Evolutionary conservation across 2,888 invertebrate species (phyloP), one percentile per base, ranked within the genome.

Genomic region (Aphodius granarius): DNA sequence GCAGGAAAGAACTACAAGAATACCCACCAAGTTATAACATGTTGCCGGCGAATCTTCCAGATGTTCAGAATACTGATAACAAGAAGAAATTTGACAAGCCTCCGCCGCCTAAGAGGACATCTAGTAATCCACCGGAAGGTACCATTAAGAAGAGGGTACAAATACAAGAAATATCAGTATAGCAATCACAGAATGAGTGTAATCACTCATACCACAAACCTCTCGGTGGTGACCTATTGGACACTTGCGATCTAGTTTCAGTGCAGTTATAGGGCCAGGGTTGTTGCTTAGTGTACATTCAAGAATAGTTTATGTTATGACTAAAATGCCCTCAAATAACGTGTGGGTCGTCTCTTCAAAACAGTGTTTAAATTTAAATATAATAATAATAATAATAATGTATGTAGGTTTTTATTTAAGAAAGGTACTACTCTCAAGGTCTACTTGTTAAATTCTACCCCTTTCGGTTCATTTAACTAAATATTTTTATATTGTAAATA

Each of bases 131-230:
- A 84, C 87, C 88, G 83, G 85, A 86, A 75, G 89, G 88, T 63
- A 91, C 92, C 21, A 89, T 93, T 81, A 94, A 94, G 87, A 94
- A 94, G 86, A 91, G 94, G 83, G 94, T 94, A 77, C 94, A 94
- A 87, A 94, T 94, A 81, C 94, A 94, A 87, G 94, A 94, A 87
- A 94, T 94, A 86, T 93, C 93, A 77, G 94, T 94, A 85, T 94
- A 93, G 91, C 90, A 80, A 79, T 82, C 82, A 81, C 79, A 81
- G 77, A 81, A 81, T 77, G 84, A 81, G 83, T 82, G 81, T 78
- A 73, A 76, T 65, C 73, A 78, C 78, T 78, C 80, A 23, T 19
- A 73, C 5, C 70, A 72, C 64, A 80, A 79, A 76, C 83, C 83
- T 43, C 6, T 43, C 9, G 83, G 84, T 72, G 81, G 81, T 71